Base-by-base conservation (phyloP, 1,140 invertebrate genomes). In the Glossosoma conforme region DNA sequence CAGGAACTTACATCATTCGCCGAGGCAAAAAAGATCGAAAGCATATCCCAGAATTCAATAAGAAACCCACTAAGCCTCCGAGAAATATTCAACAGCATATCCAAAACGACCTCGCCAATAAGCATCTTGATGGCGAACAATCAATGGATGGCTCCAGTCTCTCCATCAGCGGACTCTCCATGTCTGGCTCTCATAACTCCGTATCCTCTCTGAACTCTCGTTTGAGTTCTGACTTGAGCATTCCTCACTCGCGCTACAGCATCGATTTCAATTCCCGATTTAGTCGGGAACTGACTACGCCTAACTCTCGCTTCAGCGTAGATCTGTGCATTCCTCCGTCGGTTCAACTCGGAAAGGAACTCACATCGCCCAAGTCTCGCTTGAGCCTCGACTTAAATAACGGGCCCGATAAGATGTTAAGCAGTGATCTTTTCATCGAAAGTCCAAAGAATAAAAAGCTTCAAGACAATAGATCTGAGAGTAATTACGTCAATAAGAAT, bases 1-100 rank as follows among this genome's bases (percentile, higher is more conserved):
- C 70, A 32, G 84, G 83, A n/a, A 87, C 84, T 8, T 87, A 86
- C 59, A 80, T 87, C 5, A 85, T 87, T 44, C 66, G 85, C 14
- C 78, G 83, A 38, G 84, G 78, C 64, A 60, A 77, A 74, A 62
- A 80, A 33, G 56, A 58, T 35, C 56, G 72, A 24, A 75, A 75
- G 60, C 69, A 75, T 42, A 61, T 75, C 54, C 72, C 72, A 19
- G 65, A 62, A 41, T 72, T 74, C 52, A 66, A 69, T 44, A 75
- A 75, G 58, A 48, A 68, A 24, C 59, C 66, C 0, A 42, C 51
- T 11, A 58, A 58, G 36, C 46, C 48, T 21, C 52, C 52, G n/a
- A 40, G 52, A 43, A 54, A 58, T 42, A 54, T 50, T 25, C 46
- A 46, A 54, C 52, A 52, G 14, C 52, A 54, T 44, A 51, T 54